Base-by-base conservation (phyloP, 2,888 invertebrate genomes). In the Branchipolynoe longqiensis region DNA sequence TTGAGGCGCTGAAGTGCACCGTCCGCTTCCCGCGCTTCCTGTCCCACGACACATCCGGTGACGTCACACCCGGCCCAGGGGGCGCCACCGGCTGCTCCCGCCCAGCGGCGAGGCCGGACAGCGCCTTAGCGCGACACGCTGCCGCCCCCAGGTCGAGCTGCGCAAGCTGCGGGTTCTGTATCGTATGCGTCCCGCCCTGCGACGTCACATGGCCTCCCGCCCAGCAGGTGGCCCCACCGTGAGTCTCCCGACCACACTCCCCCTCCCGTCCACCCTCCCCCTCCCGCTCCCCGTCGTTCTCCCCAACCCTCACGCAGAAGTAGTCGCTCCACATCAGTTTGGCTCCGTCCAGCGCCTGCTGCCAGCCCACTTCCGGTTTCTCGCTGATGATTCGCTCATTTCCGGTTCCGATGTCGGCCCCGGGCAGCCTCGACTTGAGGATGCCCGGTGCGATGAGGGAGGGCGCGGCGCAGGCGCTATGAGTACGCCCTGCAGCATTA, bases 321-420 rank as follows among this genome's bases (percentile, higher is more conserved):
- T 78, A 78, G 31, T 78, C 78, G 28, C 78, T 78, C 78, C 78
- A 78, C 2, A 48, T 48, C 33, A 78, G 33, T 41, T 78, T 41
- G 31, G 25, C 6, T 0, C 78, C 41, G n/a, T 78, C 78, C 33
- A 54, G 41, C 14, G 41, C 33, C 54, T 54, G 41, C 78, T 54
- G 78, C 69, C 69, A 69, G 1, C 78, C 78, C 31, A 31, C 41
- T 78, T 78, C 54, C 31, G 41, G 41, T 48, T 78, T 41, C 48
- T 78, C 78, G 6, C 14, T 22, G 6, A 28, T 6, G 28, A 22
- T 6, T 12, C 25, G 6, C 6, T 62, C 62, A n/a, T n/a, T n/a
- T n/a, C n/a, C n/a, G 25, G 40, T 38, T 28, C 22, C 73, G 8
- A 73, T 12, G 14, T 25, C 18, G 12, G 3, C 12, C 25, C 31